These are phyloP conservation scores for Danaus plexippus DNA, from an alignment of 1,140 invertebrate species.

Conservation along the genomic window DNA sequence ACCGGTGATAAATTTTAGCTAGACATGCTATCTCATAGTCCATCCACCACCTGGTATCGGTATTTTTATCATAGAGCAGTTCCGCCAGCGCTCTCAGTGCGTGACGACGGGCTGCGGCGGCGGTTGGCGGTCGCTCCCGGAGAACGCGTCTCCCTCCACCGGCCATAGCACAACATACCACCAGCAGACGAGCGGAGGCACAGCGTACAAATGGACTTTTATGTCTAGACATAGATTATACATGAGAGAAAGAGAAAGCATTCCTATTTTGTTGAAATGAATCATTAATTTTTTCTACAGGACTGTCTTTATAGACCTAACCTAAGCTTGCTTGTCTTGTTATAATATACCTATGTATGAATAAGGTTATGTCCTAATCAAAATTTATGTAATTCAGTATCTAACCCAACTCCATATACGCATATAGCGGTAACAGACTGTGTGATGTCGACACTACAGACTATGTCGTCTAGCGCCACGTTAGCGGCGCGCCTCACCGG, in stretches of 20 bases:
- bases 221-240: conserved; percentile 28
- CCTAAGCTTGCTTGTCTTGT: too few relatives aligned
- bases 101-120: conserved; percentile 36
- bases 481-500: conserved; percentile 55
- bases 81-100: conserved; percentile 39
- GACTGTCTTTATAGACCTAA: too few relatives aligned
- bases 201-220: conserved; percentile 51
- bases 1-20: too few relatives aligned
- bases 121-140: conserved; percentile 39
- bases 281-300: too few relatives aligned
- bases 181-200: conserved; percentile 46
- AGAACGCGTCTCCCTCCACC: conserved; percentile 45
- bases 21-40: too few relatives aligned
- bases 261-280: too few relatives aligned
- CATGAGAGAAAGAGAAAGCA: too few relatives aligned
- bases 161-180: conserved; percentile 50
- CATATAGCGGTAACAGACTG: conserved; percentile 51
- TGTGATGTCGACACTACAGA: conserved; percentile 40
- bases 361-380: too few relatives aligned
- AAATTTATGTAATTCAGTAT: too few relatives aligned
- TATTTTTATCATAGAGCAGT: conserved; percentile 44
- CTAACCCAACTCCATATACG: conserved; percentile 42
- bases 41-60: conserved; percentile 38
- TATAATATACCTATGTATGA: too few relatives aligned
- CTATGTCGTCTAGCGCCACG: conserved; percentile 50